Evolutionary conservation across 1,140 invertebrate species (phyloP), one percentile per base, ranked within the genome.

Genomic region (Oncopodura yosiiana): DNA sequence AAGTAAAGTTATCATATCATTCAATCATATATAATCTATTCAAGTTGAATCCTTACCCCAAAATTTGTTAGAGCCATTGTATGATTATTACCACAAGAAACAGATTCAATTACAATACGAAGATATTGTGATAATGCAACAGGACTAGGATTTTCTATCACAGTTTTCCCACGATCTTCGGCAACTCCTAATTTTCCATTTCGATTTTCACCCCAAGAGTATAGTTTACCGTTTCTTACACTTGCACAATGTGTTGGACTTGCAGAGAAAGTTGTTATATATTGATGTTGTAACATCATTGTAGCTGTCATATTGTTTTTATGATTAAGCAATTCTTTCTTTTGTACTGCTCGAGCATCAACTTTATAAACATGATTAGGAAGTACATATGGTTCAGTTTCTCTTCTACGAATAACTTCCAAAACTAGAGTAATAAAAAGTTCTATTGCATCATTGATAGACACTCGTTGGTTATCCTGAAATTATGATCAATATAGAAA

Each of bases 201-300:
- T 43, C 50, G 58, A 26, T 58, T 61, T 48, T 64, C 58, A 11
- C 62, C 62, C 62, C 62, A 64, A 16, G 51, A 18, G 41, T 50
- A 64, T 14, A 64, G 23, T 18, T 51, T 61, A 6, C 56, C 58
- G 26, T 64, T 64, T 36, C 62, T 19, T 29, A 64, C 36, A 39
- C 37, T 39, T 3, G 53, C 49, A 39, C 59, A 61, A 49, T 61
- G 57, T 27, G 27, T 23, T 1, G 29, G 21, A 14, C 53, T 58
- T 3, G 48, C 49, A 21, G 62, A 48, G 21, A 64, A 56, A 2
- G 46, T 49, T 34, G 56, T 51, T 0, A 37, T 34, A 29, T 37
- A 37, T 6, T 32, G n/a, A 50, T 44, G 38, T 26, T 53, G 37
- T 1, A 54, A 45, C 44, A 60, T 50, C 46, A 54, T 48, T 4